Evolutionary conservation across 2,113 vertebrate species (phyloP).

Genomic region (Megalops atlanticus): DNA sequence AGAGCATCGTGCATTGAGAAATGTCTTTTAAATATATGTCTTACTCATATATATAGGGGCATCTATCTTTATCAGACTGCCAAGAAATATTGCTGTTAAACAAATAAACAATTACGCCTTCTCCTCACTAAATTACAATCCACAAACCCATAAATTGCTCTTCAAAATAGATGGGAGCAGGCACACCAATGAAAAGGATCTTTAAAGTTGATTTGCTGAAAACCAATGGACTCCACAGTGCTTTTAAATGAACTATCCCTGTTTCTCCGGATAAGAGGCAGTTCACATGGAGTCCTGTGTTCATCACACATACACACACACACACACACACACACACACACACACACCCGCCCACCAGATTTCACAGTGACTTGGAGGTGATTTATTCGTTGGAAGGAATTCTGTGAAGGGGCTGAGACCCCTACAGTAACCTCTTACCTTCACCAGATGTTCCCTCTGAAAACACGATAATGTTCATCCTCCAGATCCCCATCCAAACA

Average conservation of each 20-base stretch:
- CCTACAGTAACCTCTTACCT: constrained; percentile 78
- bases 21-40: background rate
- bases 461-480: constrained; percentile 75
- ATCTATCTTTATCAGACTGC: background rate
- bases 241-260: background rate
- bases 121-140: background rate
- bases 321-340: background rate
- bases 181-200: background rate
- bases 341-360: constrained; percentile 11
- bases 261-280: constrained; percentile 6
- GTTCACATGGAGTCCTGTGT: constrained; percentile 33
- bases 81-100: constrained; percentile 5
- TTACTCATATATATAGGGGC: background rate
- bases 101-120: background rate
- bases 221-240: background rate
- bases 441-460: constrained; percentile 77
- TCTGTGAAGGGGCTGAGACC: constrained; percentile 72
- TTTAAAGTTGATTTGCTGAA: constrained; percentile 4
- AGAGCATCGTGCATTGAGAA: background rate
- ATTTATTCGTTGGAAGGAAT: constrained; percentile 82
- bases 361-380: constrained; percentile 69
- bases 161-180: background rate
- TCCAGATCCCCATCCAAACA: constrained; percentile 72
- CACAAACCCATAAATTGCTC: background rate
- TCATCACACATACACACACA: constrained; percentile 38